Evolutionary conservation across 2,113 vertebrate genomes (phyloP).

Genomic region (Damaliscus lunatus): DNA sequence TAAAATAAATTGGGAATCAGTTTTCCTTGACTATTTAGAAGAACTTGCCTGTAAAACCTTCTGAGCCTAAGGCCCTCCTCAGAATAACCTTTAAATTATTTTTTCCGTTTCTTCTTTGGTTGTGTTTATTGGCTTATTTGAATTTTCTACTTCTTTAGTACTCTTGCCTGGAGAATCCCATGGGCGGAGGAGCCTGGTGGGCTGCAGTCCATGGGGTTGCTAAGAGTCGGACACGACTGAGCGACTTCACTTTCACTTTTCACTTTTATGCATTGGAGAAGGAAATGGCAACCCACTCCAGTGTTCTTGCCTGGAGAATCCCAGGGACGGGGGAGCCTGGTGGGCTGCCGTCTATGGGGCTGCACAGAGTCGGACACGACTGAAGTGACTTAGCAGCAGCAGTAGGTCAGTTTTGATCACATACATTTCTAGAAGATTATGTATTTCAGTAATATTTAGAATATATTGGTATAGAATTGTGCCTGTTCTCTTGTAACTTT

Average conservation of each 20-base stretch:
- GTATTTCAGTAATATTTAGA: neutral
- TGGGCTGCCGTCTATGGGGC: too few species aligned
- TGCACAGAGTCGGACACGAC: too few species aligned
- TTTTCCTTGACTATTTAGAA: neutral
- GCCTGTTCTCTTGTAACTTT: neutral
- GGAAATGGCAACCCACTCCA: too few species aligned
- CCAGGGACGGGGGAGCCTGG: too few species aligned
- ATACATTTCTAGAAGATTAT: neutral
- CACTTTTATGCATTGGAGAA: too few species aligned
- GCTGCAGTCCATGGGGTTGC: too few species aligned
- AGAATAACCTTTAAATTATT: neutral
- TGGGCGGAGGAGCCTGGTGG: too few species aligned
- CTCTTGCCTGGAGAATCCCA: too few species aligned
- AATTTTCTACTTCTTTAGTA: neutral
- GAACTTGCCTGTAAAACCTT: neutral
- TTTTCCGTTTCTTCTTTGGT: neutral
- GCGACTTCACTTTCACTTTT: too few species aligned
- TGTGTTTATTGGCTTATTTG: neutral
- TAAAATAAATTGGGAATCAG: neutral
- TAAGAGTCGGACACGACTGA: too few species aligned
- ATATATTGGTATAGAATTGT: neutral
- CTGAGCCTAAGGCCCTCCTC: neutral
- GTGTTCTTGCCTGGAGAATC: too few species aligned
- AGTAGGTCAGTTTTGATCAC: neutral
- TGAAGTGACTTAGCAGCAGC: too few species aligned